These are phyloP conservation scores for Teleogryllus occipitalis DNA, from an alignment of 1,140 invertebrate species.

Conservation along the genomic window DNA sequence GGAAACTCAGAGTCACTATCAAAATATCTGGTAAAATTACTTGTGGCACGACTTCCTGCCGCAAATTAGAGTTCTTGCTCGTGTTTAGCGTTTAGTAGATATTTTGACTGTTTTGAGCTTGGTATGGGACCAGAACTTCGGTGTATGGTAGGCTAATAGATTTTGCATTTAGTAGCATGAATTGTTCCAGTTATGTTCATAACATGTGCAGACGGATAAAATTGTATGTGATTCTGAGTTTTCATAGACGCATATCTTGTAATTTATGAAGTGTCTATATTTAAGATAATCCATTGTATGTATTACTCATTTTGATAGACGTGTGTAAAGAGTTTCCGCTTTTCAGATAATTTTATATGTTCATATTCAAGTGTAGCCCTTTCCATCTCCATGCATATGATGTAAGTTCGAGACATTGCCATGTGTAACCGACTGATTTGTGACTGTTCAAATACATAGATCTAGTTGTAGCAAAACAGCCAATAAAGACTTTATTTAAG, in stretches of 20 bases:
- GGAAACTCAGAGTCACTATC: background rate
- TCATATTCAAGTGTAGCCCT: background rate
- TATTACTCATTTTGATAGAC: background rate
- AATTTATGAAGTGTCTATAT: conserved; percentile 6
- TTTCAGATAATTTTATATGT: conserved; percentile 2
- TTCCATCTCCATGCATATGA: background rate
- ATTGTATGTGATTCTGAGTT: background rate
- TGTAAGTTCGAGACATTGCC: background rate
- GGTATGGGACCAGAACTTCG: background rate
- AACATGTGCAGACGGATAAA: background rate
- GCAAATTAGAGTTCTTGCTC: background rate
- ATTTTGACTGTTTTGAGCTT: background rate
- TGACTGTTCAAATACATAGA: background rate
- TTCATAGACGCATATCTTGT: background rate
- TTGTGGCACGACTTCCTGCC: background rate
- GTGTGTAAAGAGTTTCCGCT: conserved; percentile 3
- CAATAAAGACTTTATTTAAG: conserved; percentile 6
- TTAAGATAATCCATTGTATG: background rate
- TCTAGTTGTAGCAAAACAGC: background rate
- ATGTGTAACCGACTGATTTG: conserved; percentile 1
- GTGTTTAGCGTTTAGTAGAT: background rate
- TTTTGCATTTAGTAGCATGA: background rate
- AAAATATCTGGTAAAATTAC: background rate
- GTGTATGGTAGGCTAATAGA: background rate
- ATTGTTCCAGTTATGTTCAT: background rate